Evolutionary conservation across 2,113 vertebrate genomes (phyloP).

Genomic region (Peromyscus leucopus): DNA sequence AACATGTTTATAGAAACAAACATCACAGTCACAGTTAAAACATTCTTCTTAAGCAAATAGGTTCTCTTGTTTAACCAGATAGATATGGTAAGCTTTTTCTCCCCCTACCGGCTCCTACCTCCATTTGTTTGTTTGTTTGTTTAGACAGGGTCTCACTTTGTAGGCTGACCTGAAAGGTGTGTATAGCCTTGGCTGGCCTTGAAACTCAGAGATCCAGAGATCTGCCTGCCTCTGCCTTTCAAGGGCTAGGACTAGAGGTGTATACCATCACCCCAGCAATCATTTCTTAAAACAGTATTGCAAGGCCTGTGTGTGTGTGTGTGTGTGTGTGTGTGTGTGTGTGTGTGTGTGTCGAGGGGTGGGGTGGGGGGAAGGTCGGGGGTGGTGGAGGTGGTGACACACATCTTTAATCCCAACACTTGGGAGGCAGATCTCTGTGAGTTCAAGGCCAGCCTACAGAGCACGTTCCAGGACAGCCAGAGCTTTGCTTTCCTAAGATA

Average conservation of each 20-base stretch:
- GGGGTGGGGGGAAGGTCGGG: no score
- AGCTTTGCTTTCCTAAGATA: background rate
- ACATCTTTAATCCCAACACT: no score
- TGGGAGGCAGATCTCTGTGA: background rate
- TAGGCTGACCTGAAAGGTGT: background rate
- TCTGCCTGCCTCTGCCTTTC: no score
- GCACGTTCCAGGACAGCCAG: background rate
- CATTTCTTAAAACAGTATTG: background rate
- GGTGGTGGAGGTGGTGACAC: no score
- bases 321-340: no score
- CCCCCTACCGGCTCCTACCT: background rate
- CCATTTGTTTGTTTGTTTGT: background rate
- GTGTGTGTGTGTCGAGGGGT: no score
- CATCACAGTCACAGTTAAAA: background rate
- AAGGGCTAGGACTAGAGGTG: no score
- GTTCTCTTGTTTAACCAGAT: background rate
- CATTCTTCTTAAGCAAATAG: background rate
- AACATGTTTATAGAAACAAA: background rate
- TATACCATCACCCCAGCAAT: background rate
- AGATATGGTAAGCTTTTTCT: background rate
- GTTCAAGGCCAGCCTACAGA: background rate
- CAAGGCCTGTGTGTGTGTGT: no score
- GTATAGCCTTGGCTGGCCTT: background rate
- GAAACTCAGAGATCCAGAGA: no score
- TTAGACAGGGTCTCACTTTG: background rate